Evolutionary conservation across 1,140 invertebrate genomes (phyloP).

Genomic region (Drosophila erecta): DNA sequence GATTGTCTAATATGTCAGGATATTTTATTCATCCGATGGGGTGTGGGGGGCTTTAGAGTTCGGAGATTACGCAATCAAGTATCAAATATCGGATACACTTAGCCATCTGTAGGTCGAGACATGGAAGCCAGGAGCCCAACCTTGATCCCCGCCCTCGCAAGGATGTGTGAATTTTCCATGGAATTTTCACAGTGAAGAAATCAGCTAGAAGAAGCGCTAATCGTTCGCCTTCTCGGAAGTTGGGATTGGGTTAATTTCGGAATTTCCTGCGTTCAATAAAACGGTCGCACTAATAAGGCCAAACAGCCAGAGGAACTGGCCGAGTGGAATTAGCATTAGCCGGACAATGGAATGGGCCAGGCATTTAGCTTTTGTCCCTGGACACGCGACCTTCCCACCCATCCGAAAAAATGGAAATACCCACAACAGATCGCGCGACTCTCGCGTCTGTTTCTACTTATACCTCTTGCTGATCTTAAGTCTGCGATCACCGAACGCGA

Average conservation of each 20-base stretch:
- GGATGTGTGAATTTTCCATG: slow-evolving; percentile 76
- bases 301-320: slow-evolving; percentile 56
- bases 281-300: slow-evolving; percentile 71
- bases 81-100: slow-evolving; percentile 45
- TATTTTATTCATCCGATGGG: slow-evolving; percentile 22
- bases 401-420: slow-evolving; percentile 52
- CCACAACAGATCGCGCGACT: slow-evolving; percentile 36
- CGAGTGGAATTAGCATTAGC: slow-evolving; percentile 72
- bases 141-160: slow-evolving; percentile 53
- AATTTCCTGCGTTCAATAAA: slow-evolving; percentile 73
- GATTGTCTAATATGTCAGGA: slow-evolving; percentile 67
- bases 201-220: slow-evolving; percentile 46
- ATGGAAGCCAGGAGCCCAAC: slow-evolving; percentile 21
- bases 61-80: slow-evolving; percentile 76
- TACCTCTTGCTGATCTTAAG: slow-evolving; percentile 18
- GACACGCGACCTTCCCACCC: slow-evolving; percentile 71
- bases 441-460: slow-evolving; percentile 76
- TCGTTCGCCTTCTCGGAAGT: slow-evolving; percentile 68
- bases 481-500: slow-evolving; percentile 34
- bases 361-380: slow-evolving; percentile 71
- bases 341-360: slow-evolving; percentile 60
- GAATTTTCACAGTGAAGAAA: slow-evolving; percentile 71
- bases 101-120: slow-evolving; percentile 48
- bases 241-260: slow-evolving; percentile 69
- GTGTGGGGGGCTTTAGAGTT: slow-evolving; percentile 36